A percentile compares a stretch with the other conserved stretches of the same genome.
Conservation (phyloP, 2,888 invertebrate species). For the Papilio protenor region DNA sequence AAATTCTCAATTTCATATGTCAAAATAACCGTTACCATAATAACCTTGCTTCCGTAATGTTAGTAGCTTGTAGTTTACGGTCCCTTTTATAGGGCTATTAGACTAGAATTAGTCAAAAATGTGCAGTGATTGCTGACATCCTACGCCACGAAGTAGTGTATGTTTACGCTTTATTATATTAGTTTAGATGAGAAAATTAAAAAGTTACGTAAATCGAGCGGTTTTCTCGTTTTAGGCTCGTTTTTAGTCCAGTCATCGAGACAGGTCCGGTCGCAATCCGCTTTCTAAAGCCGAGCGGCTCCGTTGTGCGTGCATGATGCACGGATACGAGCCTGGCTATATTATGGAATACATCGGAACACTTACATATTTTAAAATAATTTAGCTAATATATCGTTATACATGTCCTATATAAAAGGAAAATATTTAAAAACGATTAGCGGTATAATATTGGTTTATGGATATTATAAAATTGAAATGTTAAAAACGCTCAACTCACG, state of each 20-base stretch:
- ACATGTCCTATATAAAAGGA: no score
- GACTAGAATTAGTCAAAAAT: no score
- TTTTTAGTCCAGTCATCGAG: conserved; percentile 63
- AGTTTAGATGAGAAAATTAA: conserved; percentile 28
- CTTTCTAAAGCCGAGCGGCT: conserved; percentile 76
- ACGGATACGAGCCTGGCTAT: conserved; percentile 69
- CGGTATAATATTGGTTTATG: not conserved
- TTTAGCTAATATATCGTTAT: no score
- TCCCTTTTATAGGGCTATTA: no score
- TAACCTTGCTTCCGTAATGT: no score
- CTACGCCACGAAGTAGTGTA: no score
- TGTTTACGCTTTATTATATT: no score
- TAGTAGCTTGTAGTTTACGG: no score
- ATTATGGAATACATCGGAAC: conserved; percentile 50
- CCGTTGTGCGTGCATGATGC: conserved; percentile 68
- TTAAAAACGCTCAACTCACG: not conserved
- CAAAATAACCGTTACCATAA: no score
- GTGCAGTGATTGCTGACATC: no score
- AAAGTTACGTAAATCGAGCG: conserved; percentile 54
- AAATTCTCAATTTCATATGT: no score
- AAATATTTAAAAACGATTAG: no score
- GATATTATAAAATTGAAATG: not conserved
- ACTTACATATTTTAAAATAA: conserved; percentile 33
- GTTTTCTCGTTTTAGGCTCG: conserved; percentile 59
- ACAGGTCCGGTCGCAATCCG: conserved; percentile 73